Percentiles rank a stretch among this genome's conserved stretches.
These are phyloP conservation scores for Tamias sibiricus DNA, from an alignment of 2,113 vertebrate genomes.

Conservation along the genomic window DNA sequence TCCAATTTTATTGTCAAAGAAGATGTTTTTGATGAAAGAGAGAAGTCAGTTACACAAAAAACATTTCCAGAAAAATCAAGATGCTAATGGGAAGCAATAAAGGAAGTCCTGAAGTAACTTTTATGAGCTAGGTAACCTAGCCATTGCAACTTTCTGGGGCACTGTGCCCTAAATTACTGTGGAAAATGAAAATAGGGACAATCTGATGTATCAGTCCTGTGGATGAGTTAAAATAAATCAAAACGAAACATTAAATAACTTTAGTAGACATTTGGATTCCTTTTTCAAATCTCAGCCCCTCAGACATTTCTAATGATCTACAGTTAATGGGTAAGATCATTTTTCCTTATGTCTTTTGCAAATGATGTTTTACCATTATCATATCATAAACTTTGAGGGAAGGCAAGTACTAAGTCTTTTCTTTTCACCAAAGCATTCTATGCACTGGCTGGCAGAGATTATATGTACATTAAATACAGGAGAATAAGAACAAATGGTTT, in stretches of 20 bases:
- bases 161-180: neutral
- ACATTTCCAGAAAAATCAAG: neutral
- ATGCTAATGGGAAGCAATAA: neutral
- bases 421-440: accelerated
- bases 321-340: neutral
- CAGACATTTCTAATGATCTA: neutral
- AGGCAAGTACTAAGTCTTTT: neutral
- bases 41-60: neutral
- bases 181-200: neutral
- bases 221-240: neutral
- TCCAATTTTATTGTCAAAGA: neutral
- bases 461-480: neutral
- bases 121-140: neutral
- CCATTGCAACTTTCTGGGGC: neutral
- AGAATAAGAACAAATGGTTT: neutral
- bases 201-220: neutral
- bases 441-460: neutral
- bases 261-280: neutral
- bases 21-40: neutral
- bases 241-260: neutral
- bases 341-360: neutral
- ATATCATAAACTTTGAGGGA: too few species aligned
- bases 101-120: neutral
- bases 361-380: neutral
- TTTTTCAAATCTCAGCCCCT: neutral